Base-by-base conservation (phyloP, 35 echinoderm and acorn worm genomes). In the Apostichopus parvimensis region DNA sequence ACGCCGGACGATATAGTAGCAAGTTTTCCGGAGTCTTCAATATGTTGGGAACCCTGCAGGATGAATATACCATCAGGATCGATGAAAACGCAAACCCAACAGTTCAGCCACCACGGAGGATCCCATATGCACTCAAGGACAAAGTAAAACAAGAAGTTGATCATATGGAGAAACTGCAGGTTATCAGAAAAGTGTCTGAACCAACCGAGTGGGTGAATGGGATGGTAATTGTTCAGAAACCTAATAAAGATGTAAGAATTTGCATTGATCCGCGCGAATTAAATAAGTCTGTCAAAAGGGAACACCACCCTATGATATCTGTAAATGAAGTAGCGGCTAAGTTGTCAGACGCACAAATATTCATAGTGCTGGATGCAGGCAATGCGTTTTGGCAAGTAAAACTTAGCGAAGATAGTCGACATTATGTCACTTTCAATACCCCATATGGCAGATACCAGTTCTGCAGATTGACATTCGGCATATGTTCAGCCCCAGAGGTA, bases 321-420 rank as follows among this genome's bases (percentile, higher is more conserved):
- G 68, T 92, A 9, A 72, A 92, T 25, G 94, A 95, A 53, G 72
- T 94, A 20, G 56, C 80, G 7, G 55, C 9, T 53, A 25, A 89
- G 72, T 21, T 92, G 1, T 17, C 80, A 75, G n/a, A 59, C 10
- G 91, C 84, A 17, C 78, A 82, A 83, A 59, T 94, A 10, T 91
- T 94, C 54, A 84, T 53, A 6, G 71, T 85, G 4, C 45, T 95
- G 5, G 94, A 95, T 82, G 83, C 83, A 23, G 77, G 62, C 28
- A 54, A 87, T 86, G 93, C 65, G 11, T 94, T 87, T 34, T 95
- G 94, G 90, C 94, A 95, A 58, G 83, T 95, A 20, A 72, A 71
- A 20, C 85, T 92, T 10, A 78, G 12, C 54, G 56, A 92, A 1
- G 86, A 92, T 5, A 92, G 90, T 65, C 18, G 58, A 53, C 8